phyloP scores from a whole-genome alignment of 2,888 invertebrate genomes.

The Stenoptilia bipunctidactyla region DNA sequence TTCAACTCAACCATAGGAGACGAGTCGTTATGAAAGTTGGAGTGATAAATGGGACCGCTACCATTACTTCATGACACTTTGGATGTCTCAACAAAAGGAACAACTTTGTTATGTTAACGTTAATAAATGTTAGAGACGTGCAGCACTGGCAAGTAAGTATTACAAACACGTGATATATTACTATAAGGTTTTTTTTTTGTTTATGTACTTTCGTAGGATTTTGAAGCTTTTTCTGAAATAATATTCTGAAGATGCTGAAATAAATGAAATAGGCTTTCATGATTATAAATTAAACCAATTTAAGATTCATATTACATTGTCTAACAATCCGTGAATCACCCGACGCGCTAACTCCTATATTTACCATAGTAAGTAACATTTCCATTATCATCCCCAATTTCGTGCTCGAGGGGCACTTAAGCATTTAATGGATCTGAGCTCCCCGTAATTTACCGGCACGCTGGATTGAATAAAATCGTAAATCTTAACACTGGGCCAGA shows the following conservation, averaged over 20 bases:
- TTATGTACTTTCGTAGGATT: too few relatives aligned
- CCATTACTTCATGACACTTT: slow-evolving; percentile 23
- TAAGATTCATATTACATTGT: neutral
- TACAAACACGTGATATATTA: too few relatives aligned
- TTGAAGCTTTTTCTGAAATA: too few relatives aligned
- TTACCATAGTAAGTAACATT: slow-evolving; percentile 62
- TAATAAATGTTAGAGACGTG: neutral
- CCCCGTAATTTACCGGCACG: slow-evolving; percentile 61
- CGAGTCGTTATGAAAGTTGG: slow-evolving; percentile 33
- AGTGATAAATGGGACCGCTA: slow-evolving; percentile 33
- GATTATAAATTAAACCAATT: too few relatives aligned
- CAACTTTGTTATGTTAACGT: slow-evolving; percentile 2
- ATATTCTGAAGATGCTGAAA: too few relatives aligned
- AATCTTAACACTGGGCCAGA: slow-evolving; percentile 56
- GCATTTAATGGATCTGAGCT: slow-evolving; percentile 67
- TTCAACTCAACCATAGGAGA: slow-evolving; percentile 19
- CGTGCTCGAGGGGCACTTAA: slow-evolving; percentile 66
- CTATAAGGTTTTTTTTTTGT: too few relatives aligned
- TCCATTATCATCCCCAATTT: slow-evolving; percentile 68
- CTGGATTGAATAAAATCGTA: slow-evolving; percentile 67
- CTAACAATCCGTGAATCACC: neutral
- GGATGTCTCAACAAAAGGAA: slow-evolving; percentile 15
- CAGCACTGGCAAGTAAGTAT: too few relatives aligned
- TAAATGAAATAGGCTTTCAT: too few relatives aligned
- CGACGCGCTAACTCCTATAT: slow-evolving; percentile 42